Conservation (phyloP, 2,797 vertebrate genomes). For the Ptychadena robeensis region DNA sequence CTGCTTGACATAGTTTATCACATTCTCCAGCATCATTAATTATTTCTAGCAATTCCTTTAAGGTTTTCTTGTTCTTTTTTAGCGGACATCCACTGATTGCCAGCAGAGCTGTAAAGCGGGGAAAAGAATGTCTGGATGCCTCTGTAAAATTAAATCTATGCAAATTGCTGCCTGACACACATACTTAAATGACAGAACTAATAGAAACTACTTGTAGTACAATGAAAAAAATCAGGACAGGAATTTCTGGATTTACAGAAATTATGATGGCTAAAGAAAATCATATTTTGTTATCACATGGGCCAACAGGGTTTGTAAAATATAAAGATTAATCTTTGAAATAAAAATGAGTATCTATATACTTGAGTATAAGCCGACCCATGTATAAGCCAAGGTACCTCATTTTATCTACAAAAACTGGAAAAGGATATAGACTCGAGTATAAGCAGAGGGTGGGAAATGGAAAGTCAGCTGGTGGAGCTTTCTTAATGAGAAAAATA, state of each 20-base stretch:
- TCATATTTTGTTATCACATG: no score
- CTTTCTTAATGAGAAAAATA: no score
- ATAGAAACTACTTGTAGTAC: background rate
- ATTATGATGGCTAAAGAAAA: no score
- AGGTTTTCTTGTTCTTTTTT: background rate
- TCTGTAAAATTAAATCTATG: conserved; percentile 19
- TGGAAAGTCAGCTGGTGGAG: no score
- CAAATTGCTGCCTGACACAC: background rate
- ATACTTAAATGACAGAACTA: conserved; percentile 17
- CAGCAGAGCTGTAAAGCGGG: background rate
- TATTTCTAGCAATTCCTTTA: conserved; percentile 12
- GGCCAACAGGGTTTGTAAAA: no score
- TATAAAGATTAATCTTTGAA: no score
- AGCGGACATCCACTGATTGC: background rate
- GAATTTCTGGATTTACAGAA: conserved; percentile 14
- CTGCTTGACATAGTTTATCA: conserved; percentile 25
- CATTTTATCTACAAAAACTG: no score
- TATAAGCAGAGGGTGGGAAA: no score
- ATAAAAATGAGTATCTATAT: no score
- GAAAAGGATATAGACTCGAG: no score
- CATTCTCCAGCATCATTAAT: conserved; percentile 30
- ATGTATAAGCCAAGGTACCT: no score
- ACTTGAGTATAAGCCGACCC: no score
- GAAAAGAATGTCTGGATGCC: background rate
- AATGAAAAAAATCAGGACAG: background rate